A percentile compares a stretch with the other conserved stretches of the same genome.
phyloP scores from a whole-genome alignment of 2,797 vertebrate genomes.

The Benthosema pterotum region DNA sequence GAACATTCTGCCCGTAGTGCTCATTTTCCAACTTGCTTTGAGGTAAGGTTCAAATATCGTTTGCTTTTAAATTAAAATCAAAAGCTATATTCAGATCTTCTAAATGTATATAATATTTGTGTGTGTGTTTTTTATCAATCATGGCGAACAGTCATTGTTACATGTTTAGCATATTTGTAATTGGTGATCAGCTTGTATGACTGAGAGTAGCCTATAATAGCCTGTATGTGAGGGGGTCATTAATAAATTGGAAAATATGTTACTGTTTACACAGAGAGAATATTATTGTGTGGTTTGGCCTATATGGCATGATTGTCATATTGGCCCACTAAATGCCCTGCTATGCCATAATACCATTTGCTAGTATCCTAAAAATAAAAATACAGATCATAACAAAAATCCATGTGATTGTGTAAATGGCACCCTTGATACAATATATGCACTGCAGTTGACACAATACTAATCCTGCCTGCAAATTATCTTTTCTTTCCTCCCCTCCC shows the following conservation, averaged over 20 bases:
- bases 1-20: not conserved
- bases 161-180: no score
- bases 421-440: not conserved
- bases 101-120: no score
- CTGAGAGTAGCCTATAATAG: no score
- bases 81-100: no score
- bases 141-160: no score
- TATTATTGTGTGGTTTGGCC: not conserved
- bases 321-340: not conserved
- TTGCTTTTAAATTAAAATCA: not conserved
- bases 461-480: not conserved
- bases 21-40: conserved; percentile 1
- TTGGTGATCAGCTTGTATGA: no score
- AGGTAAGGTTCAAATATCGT: conserved; percentile 36
- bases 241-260: no score
- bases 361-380: not conserved
- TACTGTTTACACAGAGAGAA: not conserved
- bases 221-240: no score
- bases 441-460: not conserved
- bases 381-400: no score
- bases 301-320: not conserved
- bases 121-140: no score
- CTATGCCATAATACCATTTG: no score
- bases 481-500: not conserved
- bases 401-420: not conserved